Evolutionary conservation across 1,140 invertebrate genomes (phyloP), one percentile per base, ranked within the genome.

Genomic region (Lordiphosa clarofinis): DNA sequence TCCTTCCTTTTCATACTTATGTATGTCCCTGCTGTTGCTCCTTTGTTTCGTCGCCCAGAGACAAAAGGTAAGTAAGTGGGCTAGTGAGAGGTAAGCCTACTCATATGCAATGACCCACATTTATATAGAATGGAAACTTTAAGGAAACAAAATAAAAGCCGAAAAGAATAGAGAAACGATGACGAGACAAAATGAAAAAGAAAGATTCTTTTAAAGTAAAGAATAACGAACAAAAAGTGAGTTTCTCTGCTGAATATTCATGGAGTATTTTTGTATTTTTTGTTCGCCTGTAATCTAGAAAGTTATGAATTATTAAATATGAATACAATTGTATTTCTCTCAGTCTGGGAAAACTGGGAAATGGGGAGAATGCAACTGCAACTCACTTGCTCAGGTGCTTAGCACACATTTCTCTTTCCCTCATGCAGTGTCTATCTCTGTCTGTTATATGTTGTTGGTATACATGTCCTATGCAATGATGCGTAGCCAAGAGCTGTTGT

Each of bases 261-360:
- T 28, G 38, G 24, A 46, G 24, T 37, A 36, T 7, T 47, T 10
- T 6, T 50, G 15, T 8, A 31, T 35, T 40, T 48, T 68, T 64
- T 82, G 19, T 19, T 19, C 19, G 64, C 38, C 58, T 70, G 53
- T 64, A 60, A 81, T 70, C 75, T 54, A 71, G 44, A 68, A 81
- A 68, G 78, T 84, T 84, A 76, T 81, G 76, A 81, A 81, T 81
- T 81, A 82, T 81, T 75, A 76, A 84, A 81, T 81, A 82, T 73
- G 76, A 68, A 81, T 61, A 64, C 76, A 84, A 81, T 81, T 82
- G 73, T 74, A 44, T 72, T 43, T 55, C 46, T 36, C 63, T 67
- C 55, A 47, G 64, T 8, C 42, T 24, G 47, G 38, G 28, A 13
- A 19, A 19, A 19, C 19, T 19, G 19, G 19, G 24, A 53, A 57